Evolutionary conservation across 2,797 vertebrate genomes (phyloP), one percentile per base, ranked within the genome.

Genomic region (Delichon dasypus): DNA sequence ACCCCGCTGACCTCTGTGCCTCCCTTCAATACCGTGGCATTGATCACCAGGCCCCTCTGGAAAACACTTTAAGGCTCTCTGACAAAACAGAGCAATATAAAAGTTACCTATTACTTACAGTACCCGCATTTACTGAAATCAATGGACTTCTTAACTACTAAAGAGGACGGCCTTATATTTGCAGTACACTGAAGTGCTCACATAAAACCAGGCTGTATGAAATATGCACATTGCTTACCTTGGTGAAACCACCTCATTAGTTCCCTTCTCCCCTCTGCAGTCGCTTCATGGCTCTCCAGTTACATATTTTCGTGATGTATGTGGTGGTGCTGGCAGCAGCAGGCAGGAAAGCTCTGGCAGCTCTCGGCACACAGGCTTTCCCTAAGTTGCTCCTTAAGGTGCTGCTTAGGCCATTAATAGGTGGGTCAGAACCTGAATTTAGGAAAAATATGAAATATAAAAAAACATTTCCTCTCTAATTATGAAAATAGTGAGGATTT

Each of bases 241-340:
- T 77, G 74, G 88, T 91, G 94, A 95, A 97, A 76, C 67, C 71
- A 91, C 42, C 85, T 93, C 85, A 81, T 93, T 88, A 93, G 94
- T 71, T 90, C 60, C 44, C 64, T 90, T 88, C 89, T 86, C 62
- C 77, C 73, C 65, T 95, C 87, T 38, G 75, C 81, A 89, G 74
- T 16, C 0, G 0, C 88, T 92, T 93, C 91, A 82, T 74, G 77
- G 83, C 34, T 88, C 89, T 94, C 89, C 77, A 88, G 91, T 93
- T 86, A 51, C 38, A 5, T 38, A 62, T 95, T 93, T 85, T 10
- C 68, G 11, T 91, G 93, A 95, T 88, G 50, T 45, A 93, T 61
- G 74, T 21, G 57, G 80, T 7, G 5, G 42, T 25, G 79, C n/a
- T 44, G 67, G 55, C 32, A 34, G 68, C 75, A 67, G 84, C 72